Evolutionary conservation across 2,888 invertebrate species (phyloP).

Genomic region (Lithophane semibrunnea): DNA sequence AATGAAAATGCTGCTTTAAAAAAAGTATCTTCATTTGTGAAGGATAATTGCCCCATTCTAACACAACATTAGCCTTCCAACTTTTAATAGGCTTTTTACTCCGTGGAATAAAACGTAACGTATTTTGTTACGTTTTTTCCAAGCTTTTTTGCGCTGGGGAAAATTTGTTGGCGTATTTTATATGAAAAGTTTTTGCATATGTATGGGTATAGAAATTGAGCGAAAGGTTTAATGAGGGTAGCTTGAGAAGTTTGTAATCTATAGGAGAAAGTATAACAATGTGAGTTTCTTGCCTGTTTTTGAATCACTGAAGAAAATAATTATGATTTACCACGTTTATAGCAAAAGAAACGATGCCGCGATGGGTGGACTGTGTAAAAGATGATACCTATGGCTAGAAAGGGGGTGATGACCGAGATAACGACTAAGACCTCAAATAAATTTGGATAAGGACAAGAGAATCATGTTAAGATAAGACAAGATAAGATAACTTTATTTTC

Average conservation of each 20-base stretch:
- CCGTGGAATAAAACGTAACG: slow-evolving; percentile 63
- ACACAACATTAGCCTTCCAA: slow-evolving; percentile 71
- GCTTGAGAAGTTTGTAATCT: slow-evolving; percentile 2
- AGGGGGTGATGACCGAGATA: too few relatives aligned
- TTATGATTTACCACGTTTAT: neutral
- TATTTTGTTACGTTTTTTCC: slow-evolving; percentile 61
- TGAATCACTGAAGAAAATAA: neutral
- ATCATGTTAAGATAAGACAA: too few relatives aligned
- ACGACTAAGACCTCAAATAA: too few relatives aligned
- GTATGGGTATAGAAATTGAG: slow-evolving; percentile 30
- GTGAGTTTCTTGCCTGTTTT: neutral
- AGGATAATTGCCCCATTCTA: slow-evolving; percentile 71
- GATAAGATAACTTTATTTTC: too few relatives aligned
- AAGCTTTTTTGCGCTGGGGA: slow-evolving; percentile 39
- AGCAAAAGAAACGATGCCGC: neutral
- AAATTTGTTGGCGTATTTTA: slow-evolving; percentile 51
- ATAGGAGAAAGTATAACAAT: neutral
- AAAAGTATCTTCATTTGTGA: slow-evolving; percentile 71
- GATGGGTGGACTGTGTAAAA: too few relatives aligned
- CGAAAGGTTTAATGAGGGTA: slow-evolving; percentile 43
- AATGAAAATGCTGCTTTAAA: slow-evolving; percentile 62
- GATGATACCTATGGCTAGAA: too few relatives aligned
- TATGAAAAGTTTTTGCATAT: slow-evolving; percentile 56
- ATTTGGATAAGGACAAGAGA: too few relatives aligned
- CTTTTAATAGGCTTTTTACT: slow-evolving; percentile 71